phyloP scores from a whole-genome alignment of 2,113 vertebrate species.

The Gadus macrocephalus region DNA sequence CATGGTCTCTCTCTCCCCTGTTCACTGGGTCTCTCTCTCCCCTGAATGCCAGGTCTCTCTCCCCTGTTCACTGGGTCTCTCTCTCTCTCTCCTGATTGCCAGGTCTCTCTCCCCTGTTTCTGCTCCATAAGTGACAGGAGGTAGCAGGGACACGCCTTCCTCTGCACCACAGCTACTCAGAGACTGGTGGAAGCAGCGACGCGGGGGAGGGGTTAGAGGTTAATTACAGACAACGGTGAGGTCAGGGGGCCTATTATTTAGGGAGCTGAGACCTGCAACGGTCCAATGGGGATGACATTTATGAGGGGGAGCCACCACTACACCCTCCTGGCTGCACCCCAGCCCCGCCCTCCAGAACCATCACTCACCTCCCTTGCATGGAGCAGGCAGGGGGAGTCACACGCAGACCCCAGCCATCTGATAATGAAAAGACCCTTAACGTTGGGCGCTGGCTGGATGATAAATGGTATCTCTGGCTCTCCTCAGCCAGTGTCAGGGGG shows the following conservation, averaged over 20 bases:
- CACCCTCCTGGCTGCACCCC: conserved; percentile 60
- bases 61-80: too few relatives aligned
- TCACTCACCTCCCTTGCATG: conserved; percentile 44
- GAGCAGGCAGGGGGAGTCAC: conserved; percentile 36
- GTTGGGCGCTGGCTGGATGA: conserved; percentile 80
- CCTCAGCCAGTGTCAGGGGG: conserved; percentile 76
- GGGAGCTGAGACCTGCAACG: conserved; percentile 76
- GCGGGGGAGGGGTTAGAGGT: conserved; percentile 79
- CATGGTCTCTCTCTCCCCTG: too few relatives aligned
- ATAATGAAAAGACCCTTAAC: conserved; percentile 82
- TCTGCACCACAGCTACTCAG: conserved; percentile 63
- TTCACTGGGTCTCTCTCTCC: too few relatives aligned
- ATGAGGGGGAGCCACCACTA: conserved; percentile 42
- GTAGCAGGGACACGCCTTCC: conserved; percentile 70
- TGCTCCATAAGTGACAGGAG: neutral
- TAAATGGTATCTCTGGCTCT: conserved; percentile 77
- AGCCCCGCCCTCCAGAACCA: conserved; percentile 75
- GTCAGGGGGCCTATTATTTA: conserved; percentile 78
- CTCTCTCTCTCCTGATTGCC: neutral
- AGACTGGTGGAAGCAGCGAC: conserved; percentile 38
- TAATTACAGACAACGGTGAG: conserved; percentile 90
- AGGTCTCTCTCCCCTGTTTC: neutral
- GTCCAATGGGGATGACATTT: conserved; percentile 70
- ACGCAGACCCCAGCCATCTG: conserved; percentile 50
- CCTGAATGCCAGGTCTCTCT: neutral